Percentiles rank a stretch among this genome's conserved stretches.
These are phyloP conservation scores for Pegea sp. DNA, from an alignment of 23 tunicate species.

Conservation along the genomic window DNA sequence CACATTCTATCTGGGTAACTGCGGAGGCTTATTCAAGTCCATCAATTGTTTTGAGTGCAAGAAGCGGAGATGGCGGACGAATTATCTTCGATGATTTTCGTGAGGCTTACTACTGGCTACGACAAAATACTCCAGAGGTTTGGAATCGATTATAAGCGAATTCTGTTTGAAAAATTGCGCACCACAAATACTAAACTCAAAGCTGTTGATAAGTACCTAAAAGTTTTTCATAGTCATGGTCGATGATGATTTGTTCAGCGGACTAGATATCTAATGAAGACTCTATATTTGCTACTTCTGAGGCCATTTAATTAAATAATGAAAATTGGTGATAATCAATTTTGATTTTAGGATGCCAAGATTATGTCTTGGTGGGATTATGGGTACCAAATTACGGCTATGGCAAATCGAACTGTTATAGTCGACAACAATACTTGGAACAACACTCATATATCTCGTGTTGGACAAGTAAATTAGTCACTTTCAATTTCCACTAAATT, in stretches of 20 bases:
- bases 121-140: constrained; percentile 93
- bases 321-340: neutral
- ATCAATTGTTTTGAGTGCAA: constrained; percentile 85
- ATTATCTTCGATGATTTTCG: constrained; percentile 97
- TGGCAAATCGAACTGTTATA: constrained; percentile 91
- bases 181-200: constrained; percentile 7
- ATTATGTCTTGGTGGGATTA: constrained; percentile 99
- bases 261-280: constrained; percentile 10
- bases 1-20: constrained; percentile 87
- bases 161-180: neutral
- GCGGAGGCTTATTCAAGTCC: constrained; percentile 96
- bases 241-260: too few species aligned
- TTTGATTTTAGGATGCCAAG: constrained; percentile 61
- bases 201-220: too few species aligned
- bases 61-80: constrained; percentile 87
- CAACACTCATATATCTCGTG: constrained; percentile 96
- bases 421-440: constrained; percentile 99
- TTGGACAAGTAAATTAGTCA: constrained; percentile 51
- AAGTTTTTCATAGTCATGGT: too few species aligned
- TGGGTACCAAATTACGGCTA: constrained; percentile 97
- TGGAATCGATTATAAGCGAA: too few species aligned
- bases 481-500: neutral
- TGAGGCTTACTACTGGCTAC: constrained; percentile 98
- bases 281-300: constrained; percentile 22
- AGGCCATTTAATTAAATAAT: constrained; percentile 3